These are phyloP conservation scores for Cebidichthys violaceus DNA, from an alignment of 2,113 vertebrate species.

Conservation along the genomic window DNA sequence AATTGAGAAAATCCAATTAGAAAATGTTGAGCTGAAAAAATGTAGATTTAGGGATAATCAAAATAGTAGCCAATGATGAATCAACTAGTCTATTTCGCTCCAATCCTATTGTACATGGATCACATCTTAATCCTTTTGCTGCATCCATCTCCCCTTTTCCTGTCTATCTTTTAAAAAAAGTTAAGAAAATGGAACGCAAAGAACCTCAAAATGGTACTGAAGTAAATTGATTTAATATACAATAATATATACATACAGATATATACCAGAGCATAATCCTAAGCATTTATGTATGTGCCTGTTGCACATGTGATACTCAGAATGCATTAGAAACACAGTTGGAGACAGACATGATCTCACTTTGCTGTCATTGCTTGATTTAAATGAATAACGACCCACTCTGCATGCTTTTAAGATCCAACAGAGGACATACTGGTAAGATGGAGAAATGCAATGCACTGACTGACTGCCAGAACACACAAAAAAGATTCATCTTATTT, in stretches of 20 bases:
- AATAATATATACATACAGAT: not conserved
- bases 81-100: not conserved
- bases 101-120: not conserved
- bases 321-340: not conserved
- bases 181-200: not conserved
- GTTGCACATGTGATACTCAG: not conserved
- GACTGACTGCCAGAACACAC: not conserved
- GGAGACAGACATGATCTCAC: conserved; percentile 59
- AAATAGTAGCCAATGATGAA: not conserved
- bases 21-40: not conserved
- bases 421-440: not conserved
- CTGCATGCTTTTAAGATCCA: conserved; percentile 4
- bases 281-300: not conserved
- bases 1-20: not conserved
- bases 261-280: not conserved
- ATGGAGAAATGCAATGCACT: not conserved
- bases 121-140: not conserved
- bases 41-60: not conserved
- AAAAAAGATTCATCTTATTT: not conserved
- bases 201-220: not conserved
- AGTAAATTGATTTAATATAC: not conserved
- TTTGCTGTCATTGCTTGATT: conserved; percentile 34
- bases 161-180: not conserved
- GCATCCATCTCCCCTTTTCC: not conserved
- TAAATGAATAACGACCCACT: conserved; percentile 27